phyloP scores from a whole-genome alignment of 2,888 invertebrate species.

The Agonopterix subpropinquella region DNA sequence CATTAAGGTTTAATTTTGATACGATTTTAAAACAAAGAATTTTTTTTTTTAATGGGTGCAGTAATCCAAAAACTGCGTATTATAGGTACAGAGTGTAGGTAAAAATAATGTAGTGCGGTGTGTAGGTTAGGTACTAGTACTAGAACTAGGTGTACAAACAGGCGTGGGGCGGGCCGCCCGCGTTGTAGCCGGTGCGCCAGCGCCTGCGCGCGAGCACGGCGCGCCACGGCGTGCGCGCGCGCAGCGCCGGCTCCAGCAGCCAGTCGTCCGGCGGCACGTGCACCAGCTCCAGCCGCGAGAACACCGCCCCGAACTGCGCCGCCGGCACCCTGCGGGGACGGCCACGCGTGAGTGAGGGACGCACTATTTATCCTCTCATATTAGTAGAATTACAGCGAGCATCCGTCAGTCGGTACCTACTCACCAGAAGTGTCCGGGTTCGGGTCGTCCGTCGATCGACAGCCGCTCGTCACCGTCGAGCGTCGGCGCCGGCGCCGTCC shows the following conservation, averaged over 20 bases:
- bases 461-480: not conserved
- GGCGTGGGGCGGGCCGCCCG: conserved; percentile 82
- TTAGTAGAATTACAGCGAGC: too few relatives aligned
- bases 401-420: not conserved
- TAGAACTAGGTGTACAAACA: conserved; percentile 46
- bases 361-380: not conserved
- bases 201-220: conserved; percentile 66
- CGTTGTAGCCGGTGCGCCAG: conserved; percentile 81
- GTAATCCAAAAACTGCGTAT: too few relatives aligned
- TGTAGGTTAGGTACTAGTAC: too few relatives aligned
- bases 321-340: conserved; percentile 78
- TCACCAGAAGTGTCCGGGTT: not conserved
- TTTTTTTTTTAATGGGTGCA: too few relatives aligned
- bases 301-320: conserved; percentile 79
- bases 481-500: not conserved
- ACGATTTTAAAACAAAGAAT: not conserved
- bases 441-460: too few relatives aligned
- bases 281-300: conserved; percentile 78
- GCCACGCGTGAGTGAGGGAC: not conserved
- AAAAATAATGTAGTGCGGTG: too few relatives aligned
- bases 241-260: conserved; percentile 80
- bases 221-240: conserved; percentile 80
- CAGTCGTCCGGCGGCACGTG: conserved; percentile 88
- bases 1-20: too few relatives aligned
- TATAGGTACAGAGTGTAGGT: not conserved